A percentile compares a stretch with the other conserved stretches of the same genome.
Evolutionary conservation across 2,888 invertebrate genomes (phyloP).

Genomic region (Mimas tiliae): DNA sequence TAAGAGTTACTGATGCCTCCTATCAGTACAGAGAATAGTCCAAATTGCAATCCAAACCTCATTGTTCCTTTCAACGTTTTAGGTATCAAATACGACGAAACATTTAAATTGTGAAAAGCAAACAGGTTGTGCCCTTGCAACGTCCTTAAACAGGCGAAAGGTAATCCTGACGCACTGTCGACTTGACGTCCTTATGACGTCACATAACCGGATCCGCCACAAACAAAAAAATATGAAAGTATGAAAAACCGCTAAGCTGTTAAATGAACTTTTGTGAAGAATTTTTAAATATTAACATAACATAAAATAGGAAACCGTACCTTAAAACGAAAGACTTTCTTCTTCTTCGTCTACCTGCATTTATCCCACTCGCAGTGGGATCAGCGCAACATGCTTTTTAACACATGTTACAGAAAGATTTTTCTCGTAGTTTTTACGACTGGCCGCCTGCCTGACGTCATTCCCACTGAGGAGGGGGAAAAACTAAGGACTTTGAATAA

Average conservation of each 20-base stretch:
- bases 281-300: background rate
- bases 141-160: slow-evolving; percentile 13
- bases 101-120: background rate
- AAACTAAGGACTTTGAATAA: no score
- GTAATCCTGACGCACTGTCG: slow-evolving; percentile 13
- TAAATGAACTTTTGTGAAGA: background rate
- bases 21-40: background rate
- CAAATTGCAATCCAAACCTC: background rate
- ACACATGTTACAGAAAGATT: no score
- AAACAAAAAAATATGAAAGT: background rate
- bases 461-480: no score
- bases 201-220: slow-evolving; percentile 23
- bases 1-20: no score
- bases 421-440: no score
- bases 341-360: no score
- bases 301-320: no score
- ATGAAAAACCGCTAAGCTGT: background rate
- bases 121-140: slow-evolving; percentile 21
- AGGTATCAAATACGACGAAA: background rate
- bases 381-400: no score
- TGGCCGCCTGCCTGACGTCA: no score
- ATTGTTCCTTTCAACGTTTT: background rate
- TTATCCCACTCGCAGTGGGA: no score
- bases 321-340: no score
- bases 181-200: slow-evolving; percentile 29